phyloP scores from a whole-genome alignment of 2,888 invertebrate genomes.

The Meloe dianella region DNA sequence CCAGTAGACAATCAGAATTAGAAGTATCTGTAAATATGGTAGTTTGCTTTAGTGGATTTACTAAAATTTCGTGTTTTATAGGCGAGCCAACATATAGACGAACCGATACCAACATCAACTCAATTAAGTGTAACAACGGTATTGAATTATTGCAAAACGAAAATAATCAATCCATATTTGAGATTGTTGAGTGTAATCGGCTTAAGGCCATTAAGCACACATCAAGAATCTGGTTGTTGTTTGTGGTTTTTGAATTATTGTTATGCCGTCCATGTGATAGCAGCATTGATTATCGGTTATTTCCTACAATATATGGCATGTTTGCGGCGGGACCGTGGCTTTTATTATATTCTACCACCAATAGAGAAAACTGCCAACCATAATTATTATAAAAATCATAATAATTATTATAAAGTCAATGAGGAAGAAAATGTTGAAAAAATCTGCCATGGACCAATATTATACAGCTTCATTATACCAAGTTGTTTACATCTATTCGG shows the following conservation, averaged over 20 bases:
- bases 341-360: conserved; percentile 63
- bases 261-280: conserved; percentile 72
- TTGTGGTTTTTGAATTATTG: conserved; percentile 69
- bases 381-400: conserved; percentile 6
- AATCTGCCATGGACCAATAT: conserved; percentile 73
- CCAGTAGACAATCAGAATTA: background rate
- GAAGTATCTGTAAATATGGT: background rate
- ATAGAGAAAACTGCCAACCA: background rate
- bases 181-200: conserved; percentile 77
- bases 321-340: conserved; percentile 75
- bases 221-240: conserved; percentile 66
- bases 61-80: background rate
- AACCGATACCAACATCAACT: conserved; percentile 44
- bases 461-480: conserved; percentile 77
- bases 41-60: background rate
- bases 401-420: conserved; percentile 10
- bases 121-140: conserved; percentile 79
- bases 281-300: conserved; percentile 74
- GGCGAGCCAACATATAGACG: background rate
- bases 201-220: conserved; percentile 72
- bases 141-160: conserved; percentile 80
- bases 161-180: conserved; percentile 80
- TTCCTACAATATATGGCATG: conserved; percentile 80
- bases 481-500: conserved; percentile 74
- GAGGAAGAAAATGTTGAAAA: conserved; percentile 61